Base-by-base conservation (phyloP, 1,140 invertebrate genomes). In the Gyrodactylus bullatarudis region DNA sequence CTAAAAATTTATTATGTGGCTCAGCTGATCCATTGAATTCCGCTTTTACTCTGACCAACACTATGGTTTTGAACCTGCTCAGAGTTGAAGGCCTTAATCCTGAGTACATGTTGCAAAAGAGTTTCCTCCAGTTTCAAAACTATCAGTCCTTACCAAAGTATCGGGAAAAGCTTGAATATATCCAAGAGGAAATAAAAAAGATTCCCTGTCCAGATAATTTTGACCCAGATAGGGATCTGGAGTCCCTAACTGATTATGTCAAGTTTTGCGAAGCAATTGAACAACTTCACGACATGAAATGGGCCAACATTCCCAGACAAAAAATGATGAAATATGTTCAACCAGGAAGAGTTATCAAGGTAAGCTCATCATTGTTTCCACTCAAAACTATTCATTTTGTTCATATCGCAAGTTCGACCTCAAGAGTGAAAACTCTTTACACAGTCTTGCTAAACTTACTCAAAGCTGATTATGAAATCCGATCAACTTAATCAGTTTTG, bases 81-180 rank as follows among this genome's bases (percentile, higher is more conserved):
- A 76, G 85, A 78, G 95, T 99, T 1, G 94, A 99, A 82, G 94
- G 96, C 83, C 96, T 99, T 74, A 98, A 98, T 84, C 94, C 95
- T 0, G 92, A 99, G 80, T 98, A 94, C 77, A 97, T 99, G 90
- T 82, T 99, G 77, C 91, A 98, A 79, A 85, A 91, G 75, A 94
- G 90, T 77, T 99, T 99, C 80, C 94, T 87, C 81, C 94, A 99
- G 80, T 99, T 98, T 78, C 95, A 99, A 83, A 98, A 97, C 83
- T 94, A 96, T 82, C 85, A 91, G 0, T 84, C 86, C 23, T 91
- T 99, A 77, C 95, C 95, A 23, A 68, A 73, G 20, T 71, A 23
- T 16, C 21, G 21, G 20, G 1, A 21, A 23, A 26, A 54, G n/a
- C n/a, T 54, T 54, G 34, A 54, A 54, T 16, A 54, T 8, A 54